phyloP scores from a whole-genome alignment of 2,888 invertebrate species.

The Aleiodes leptofemur region DNA sequence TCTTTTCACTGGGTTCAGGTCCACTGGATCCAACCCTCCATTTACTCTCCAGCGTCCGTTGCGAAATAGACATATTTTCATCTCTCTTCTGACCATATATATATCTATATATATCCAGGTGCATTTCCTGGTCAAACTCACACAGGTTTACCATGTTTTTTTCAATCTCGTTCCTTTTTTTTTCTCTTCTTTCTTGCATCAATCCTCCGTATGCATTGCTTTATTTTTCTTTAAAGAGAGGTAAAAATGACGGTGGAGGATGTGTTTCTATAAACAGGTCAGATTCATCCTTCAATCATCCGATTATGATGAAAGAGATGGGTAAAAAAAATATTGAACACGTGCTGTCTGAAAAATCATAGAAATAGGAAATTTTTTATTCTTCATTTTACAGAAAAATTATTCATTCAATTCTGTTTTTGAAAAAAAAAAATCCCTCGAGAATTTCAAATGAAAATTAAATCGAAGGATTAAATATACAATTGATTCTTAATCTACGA shows the following conservation, averaged over 20 bases:
- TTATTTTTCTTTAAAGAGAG: background rate
- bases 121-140: conserved; percentile 25
- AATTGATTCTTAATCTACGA: too few species aligned
- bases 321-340: background rate
- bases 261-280: conserved; percentile 17
- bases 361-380: background rate
- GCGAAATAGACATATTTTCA: conserved; percentile 14
- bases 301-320: background rate
- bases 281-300: conserved; percentile 21
- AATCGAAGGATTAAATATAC: too few species aligned
- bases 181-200: background rate
- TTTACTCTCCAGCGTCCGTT: conserved; percentile 15
- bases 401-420: too few species aligned
- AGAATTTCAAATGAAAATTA: too few species aligned
- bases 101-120: conserved; percentile 18
- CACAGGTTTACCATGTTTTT: background rate
- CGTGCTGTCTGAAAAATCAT: too few species aligned
- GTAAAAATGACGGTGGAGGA: background rate
- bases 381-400: background rate
- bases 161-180: background rate
- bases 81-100: conserved; percentile 3
- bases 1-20: background rate
- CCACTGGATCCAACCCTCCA: background rate
- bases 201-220: background rate
- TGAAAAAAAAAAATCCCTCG: too few species aligned